Evolutionary conservation across 2,888 invertebrate genomes (phyloP), one percentile per base, ranked within the genome.

Genomic region (Phymatocera aterrima): DNA sequence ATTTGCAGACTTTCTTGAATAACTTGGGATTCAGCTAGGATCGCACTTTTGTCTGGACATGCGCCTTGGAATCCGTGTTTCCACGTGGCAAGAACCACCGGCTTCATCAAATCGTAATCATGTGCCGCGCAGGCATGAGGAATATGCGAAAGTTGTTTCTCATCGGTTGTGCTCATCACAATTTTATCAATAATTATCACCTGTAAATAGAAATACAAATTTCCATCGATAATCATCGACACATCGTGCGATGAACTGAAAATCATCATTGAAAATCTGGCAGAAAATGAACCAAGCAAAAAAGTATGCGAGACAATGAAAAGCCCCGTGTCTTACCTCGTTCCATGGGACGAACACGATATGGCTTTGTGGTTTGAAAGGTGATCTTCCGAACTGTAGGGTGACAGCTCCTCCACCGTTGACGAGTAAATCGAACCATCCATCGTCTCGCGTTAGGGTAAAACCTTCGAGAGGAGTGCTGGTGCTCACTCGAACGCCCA

Each of bases 321-420:
- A n/a, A n/a, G n/a, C n/a, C 43, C 24, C 40, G 64, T 31, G 12
- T 78, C 83, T 81, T 84, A 95, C 95, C 94, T 97, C 97, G 92
- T 99, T 99, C 97, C 99, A 98, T 10, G 99, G 98, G 34, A 98
- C 97, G 89, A 95, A 97, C 24, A 97, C 95, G 80, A 97, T 97
- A 87, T 96, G 94, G 61, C 95, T 95, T 84, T 97, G 96, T 1
- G 97, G 95, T 82, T 96, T 95, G 91, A 98, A 98, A 1, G 97
- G 97, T 57, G 97, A 95, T 80, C 97, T 93, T 79, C 98, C 98
- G 88, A 99, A 99, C 89, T 98, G 97, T 74, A 99, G 92, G 0
- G 97, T 98, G 2, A 99, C 97, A 0, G 98, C 97, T 0, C 98
- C 98, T 0, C 99, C 99, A n/a, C 99, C 99, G 91, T 99, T 99